phyloP scores from a whole-genome alignment of 2,113 vertebrate genomes.

The Strigops habroptila region DNA sequence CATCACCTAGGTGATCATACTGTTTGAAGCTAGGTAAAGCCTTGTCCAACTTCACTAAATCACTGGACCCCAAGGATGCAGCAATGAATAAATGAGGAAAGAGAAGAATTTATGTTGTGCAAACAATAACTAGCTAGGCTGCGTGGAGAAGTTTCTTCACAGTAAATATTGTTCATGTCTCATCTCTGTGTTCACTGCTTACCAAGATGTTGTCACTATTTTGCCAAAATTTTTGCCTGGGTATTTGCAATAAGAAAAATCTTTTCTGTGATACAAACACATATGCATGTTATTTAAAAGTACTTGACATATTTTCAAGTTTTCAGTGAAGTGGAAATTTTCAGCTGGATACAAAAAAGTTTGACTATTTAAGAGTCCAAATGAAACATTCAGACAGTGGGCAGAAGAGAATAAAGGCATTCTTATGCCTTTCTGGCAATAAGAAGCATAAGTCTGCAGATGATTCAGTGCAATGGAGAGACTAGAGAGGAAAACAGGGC shows the following conservation, averaged over 20 bases:
- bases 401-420: not conserved
- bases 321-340: not conserved
- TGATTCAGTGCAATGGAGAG: not conserved
- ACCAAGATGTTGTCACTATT: not conserved
- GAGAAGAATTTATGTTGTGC: not conserved
- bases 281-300: not conserved
- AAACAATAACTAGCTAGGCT: not conserved
- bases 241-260: not conserved
- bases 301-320: not conserved
- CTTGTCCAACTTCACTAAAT: not conserved
- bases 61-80: not conserved
- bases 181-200: not conserved
- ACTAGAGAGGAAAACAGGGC: not conserved
- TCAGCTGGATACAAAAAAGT: not conserved
- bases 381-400: not conserved
- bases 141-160: not conserved
- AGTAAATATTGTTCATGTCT: not conserved
- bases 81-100: not conserved
- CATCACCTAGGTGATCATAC: not conserved
- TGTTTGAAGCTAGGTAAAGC: not conserved
- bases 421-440: not conserved
- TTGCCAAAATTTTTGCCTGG: not conserved
- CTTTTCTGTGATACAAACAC: not conserved
- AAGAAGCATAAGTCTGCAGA: not conserved
- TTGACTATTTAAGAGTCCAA: not conserved